Evolutionary conservation across 2,888 invertebrate species (phyloP).

Genomic region (Drosophila austrosaltans): DNA sequence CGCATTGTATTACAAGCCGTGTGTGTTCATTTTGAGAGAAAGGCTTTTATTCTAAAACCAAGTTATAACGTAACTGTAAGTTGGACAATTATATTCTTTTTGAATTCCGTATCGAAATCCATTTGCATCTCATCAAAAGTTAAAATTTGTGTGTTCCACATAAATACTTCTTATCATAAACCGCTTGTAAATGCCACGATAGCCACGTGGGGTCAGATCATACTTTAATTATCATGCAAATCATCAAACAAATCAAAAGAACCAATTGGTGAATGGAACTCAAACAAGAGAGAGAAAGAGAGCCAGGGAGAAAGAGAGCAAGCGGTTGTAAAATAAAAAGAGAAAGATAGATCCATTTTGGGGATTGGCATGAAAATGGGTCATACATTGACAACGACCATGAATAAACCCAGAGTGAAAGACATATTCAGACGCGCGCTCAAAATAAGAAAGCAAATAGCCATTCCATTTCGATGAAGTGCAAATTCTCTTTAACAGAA

Average conservation of each 20-base stretch:
- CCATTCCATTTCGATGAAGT: constrained; percentile 3
- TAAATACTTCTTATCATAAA: constrained; percentile 10
- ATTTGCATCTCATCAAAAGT: not conserved
- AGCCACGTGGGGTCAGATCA: not conserved
- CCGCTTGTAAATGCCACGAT: not conserved
- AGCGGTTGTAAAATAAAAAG: constrained; percentile 4
- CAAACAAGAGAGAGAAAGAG: not conserved
- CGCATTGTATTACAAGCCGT: not conserved
- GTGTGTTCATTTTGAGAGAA: not conserved
- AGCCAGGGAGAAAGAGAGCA: constrained; percentile 20
- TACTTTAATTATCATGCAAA: constrained; percentile 2
- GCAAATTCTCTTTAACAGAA: no score
- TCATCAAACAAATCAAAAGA: not conserved
- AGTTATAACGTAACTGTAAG: not conserved
- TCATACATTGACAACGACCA: constrained; percentile 49
- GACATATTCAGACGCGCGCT: constrained; percentile 28
- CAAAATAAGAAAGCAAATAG: constrained; percentile 33
- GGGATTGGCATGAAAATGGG: constrained; percentile 56
- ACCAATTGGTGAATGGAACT: constrained; percentile 5
- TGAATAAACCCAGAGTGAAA: constrained; percentile 22
- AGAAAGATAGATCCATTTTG: constrained; percentile 11
- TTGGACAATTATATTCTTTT: no score
- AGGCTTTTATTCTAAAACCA: not conserved
- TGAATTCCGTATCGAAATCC: no score
- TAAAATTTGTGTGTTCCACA: not conserved